A percentile compares a stretch with the other conserved stretches of the same genome.
Conservation (phyloP, 2,797 vertebrate genomes). For the Aphelocoma californica region DNA sequence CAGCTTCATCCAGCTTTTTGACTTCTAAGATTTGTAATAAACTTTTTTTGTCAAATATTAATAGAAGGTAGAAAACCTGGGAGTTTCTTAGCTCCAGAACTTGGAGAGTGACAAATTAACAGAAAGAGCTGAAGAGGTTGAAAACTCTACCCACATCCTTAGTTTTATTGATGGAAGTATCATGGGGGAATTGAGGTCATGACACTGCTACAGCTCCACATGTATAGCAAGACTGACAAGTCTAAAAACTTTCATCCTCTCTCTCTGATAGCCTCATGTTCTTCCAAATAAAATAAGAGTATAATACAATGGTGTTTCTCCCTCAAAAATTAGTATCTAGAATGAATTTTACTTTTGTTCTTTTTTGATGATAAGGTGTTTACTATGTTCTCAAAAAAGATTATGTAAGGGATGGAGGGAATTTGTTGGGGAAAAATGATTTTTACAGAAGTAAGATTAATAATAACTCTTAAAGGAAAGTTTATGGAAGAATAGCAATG, state of each 20-base stretch:
- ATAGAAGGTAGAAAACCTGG: background rate
- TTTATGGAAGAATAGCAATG: background rate
- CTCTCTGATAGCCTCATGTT: background rate
- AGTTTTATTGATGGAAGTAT: constrained; percentile 12
- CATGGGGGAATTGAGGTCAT: background rate
- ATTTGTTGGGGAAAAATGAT: background rate
- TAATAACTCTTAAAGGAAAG: background rate
- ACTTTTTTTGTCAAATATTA: background rate
- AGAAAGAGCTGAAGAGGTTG: background rate
- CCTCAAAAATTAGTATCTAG: background rate
- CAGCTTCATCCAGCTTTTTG: background rate
- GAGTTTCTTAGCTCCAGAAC: background rate
- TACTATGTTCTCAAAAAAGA: background rate
- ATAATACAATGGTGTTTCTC: background rate
- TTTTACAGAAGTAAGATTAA: background rate
- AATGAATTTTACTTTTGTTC: background rate
- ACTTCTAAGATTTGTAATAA: background rate
- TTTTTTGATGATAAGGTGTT: background rate
- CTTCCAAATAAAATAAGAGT: background rate
- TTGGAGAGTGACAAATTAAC: background rate
- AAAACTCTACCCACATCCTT: background rate
- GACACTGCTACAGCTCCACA: background rate
- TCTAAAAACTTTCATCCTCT: background rate
- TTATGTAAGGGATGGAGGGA: background rate
- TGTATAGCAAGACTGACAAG: background rate